These are phyloP conservation scores for Marmota monax DNA, from an alignment of 2,113 vertebrate species.

Conservation along the genomic window DNA sequence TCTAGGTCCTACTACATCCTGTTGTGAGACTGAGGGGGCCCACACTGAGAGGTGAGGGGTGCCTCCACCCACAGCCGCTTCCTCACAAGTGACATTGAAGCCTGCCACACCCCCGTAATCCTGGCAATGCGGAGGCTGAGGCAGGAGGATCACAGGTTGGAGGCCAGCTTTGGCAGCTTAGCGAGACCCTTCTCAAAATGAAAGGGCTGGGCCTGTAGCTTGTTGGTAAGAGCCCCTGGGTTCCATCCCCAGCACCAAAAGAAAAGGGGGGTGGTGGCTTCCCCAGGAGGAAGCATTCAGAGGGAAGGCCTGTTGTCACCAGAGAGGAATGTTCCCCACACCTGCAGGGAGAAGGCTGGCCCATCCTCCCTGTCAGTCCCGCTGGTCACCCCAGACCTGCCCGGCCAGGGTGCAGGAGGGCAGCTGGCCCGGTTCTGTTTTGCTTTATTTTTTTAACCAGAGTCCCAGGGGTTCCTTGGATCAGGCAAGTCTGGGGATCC, in stretches of 20 bases:
- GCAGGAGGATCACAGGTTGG: neutral
- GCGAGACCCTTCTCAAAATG: neutral
- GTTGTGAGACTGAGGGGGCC: neutral
- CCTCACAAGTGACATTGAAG: neutral
- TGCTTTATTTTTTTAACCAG: neutral
- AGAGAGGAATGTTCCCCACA: constrained; percentile 55
- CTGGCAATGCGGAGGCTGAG: neutral
- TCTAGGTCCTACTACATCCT: neutral
- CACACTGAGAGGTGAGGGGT: too few species aligned
- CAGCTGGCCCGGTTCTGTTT: too few species aligned
- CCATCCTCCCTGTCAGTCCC: neutral
- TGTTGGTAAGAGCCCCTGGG: neutral
- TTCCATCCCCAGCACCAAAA: neutral
- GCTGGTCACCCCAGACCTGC: neutral
- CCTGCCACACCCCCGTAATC: neutral
- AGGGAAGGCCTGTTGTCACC: constrained; percentile 33
- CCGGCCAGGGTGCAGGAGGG: neutral
- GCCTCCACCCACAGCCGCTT: too few species aligned
- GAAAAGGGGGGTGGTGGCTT: neutral
- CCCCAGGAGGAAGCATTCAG: neutral
- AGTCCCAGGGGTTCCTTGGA: neutral
- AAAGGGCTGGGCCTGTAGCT: neutral
- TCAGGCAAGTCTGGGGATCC: neutral
- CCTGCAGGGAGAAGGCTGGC: neutral
- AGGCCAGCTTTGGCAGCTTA: neutral